A percentile compares a stretch with the other conserved stretches of the same genome.
These are phyloP conservation scores for Zygaena filipendulae DNA, from an alignment of 2,888 invertebrate species.

Conservation along the genomic window DNA sequence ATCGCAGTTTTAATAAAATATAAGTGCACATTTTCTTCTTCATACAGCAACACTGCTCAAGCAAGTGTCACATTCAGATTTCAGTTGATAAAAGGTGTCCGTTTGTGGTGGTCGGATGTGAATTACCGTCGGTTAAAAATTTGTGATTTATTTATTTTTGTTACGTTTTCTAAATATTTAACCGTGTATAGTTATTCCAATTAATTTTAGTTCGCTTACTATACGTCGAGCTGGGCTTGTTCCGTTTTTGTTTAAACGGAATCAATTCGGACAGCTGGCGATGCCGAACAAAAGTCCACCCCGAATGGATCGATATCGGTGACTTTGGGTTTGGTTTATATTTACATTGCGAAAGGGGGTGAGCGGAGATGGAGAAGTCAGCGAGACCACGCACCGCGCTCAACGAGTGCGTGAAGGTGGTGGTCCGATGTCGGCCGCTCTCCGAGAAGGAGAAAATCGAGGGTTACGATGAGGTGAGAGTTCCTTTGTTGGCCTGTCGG, in stretches of 20 bases:
- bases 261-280: conserved; percentile 44
- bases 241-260: conserved; percentile 20
- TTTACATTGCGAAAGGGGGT: conserved; percentile 33
- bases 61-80: no score
- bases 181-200: no score
- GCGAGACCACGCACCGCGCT: conserved; percentile 61
- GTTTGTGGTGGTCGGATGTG: conserved; percentile 31
- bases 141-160: conserved; percentile 59
- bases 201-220: no score
- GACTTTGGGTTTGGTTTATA: conserved; percentile 41
- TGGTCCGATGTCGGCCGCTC: conserved; percentile 96
- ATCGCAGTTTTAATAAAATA: no score
- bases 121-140: conserved; percentile 27
- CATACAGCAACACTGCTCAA: no score
- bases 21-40: no score
- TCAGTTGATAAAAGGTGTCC: conserved; percentile 52
- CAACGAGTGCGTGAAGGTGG: conserved; percentile 94
- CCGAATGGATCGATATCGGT: conserved; percentile 64
- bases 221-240: conserved; percentile 18
- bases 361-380: conserved; percentile 56
- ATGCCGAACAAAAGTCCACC: conserved; percentile 44
- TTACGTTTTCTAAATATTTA: conserved; percentile 40
- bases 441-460: conserved; percentile 84
- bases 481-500: conserved; percentile 7
- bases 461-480: conserved; percentile 73